These are phyloP conservation scores for Lochmaea capreae DNA, from an alignment of 2,888 invertebrate species.

Conservation along the genomic window DNA sequence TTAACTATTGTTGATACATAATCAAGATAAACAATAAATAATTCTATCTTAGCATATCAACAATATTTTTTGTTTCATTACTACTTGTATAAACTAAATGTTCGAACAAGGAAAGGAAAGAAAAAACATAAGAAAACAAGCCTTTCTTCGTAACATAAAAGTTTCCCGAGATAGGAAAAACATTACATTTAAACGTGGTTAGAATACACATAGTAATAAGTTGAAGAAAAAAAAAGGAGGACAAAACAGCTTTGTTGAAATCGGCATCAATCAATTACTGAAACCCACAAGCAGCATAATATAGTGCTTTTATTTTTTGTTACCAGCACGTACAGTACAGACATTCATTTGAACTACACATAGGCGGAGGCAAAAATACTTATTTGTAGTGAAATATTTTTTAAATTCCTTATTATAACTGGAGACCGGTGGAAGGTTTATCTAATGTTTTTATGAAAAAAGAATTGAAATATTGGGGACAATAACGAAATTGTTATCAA, in stretches of 20 bases:
- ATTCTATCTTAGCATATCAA: background rate
- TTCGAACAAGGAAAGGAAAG: background rate
- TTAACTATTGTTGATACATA: background rate
- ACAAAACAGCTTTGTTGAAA: conserved; percentile 24
- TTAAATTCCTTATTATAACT: no score
- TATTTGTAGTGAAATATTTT: background rate
- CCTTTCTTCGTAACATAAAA: conserved; percentile 11
- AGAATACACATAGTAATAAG: conserved; percentile 19
- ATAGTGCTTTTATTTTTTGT: conserved; percentile 23
- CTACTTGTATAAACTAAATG: background rate
- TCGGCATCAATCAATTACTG: conserved; percentile 29
- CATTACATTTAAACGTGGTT: conserved; percentile 22
- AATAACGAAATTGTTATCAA: no score
- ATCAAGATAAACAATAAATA: background rate
- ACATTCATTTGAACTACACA: background rate
- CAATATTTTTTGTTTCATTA: background rate
- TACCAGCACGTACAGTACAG: conserved; percentile 1
- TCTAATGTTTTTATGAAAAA: no score
- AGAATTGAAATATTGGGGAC: no score
- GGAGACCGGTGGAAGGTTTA: no score
- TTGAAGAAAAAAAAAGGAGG: conserved; percentile 15
- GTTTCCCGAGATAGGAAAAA: conserved; percentile 6
- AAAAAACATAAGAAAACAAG: background rate
- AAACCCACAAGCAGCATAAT: conserved; percentile 33
- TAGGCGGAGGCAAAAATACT: background rate